phyloP scores from a whole-genome alignment of 1,140 invertebrate species.

The Gyrodactylus salaris region DNA sequence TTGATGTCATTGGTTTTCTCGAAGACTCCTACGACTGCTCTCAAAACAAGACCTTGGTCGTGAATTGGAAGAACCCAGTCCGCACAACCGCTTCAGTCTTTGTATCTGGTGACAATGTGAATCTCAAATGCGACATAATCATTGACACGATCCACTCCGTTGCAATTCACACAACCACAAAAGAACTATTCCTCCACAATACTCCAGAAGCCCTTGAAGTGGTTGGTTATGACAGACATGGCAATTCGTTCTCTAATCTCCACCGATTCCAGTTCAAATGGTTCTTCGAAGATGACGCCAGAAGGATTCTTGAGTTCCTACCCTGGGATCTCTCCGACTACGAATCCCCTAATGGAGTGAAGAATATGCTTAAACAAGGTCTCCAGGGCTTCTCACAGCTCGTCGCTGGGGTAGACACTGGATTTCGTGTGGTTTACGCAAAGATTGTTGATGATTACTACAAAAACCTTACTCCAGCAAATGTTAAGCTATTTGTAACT shows the following conservation, averaged over 20 bases:
- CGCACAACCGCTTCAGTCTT: background rate
- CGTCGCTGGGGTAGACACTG: background rate
- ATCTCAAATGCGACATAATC: background rate
- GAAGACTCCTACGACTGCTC: background rate
- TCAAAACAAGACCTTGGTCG: background rate
- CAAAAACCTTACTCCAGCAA: background rate
- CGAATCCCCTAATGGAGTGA: background rate
- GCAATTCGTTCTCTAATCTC: background rate
- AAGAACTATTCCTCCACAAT: background rate
- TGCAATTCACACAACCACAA: background rate
- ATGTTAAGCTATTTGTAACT: background rate
- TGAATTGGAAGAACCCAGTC: background rate
- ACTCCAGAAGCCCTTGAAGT: background rate
- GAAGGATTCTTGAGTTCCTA: too few species aligned
- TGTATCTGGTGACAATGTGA: background rate
- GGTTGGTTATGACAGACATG: background rate
- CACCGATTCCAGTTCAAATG: background rate
- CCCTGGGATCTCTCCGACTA: background rate
- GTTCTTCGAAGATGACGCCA: background rate
- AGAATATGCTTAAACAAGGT: background rate
- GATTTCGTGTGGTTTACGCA: background rate
- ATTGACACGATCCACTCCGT: background rate
- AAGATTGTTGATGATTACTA: background rate
- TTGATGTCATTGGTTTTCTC: background rate
- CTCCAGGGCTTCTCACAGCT: background rate